Conservation (phyloP, 2,888 invertebrate species). For the Orchestes rusci region DNA sequence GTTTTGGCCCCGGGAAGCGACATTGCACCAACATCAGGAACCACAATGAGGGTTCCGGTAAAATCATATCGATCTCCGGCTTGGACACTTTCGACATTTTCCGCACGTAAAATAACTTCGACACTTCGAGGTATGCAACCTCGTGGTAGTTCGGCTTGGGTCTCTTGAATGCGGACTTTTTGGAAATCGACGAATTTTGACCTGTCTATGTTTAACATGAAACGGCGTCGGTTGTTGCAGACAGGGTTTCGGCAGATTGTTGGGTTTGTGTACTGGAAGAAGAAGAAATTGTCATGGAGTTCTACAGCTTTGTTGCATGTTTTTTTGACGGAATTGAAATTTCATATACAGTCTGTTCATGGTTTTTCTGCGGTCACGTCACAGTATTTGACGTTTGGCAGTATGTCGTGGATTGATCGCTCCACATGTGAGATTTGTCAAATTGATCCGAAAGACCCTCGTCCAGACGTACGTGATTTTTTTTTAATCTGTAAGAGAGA, state of each 20-base stretch:
- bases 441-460: no score
- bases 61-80: constrained; percentile 83
- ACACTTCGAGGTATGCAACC: constrained; percentile 95
- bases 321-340: no score
- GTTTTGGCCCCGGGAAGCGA: constrained; percentile 81
- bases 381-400: no score
- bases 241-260: constrained; percentile 95
- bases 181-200: constrained; percentile 97
- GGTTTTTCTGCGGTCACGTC: no score
- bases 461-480: no score
- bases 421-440: no score
- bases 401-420: no score
- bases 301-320: no score
- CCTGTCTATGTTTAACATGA: constrained; percentile 87
- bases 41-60: constrained; percentile 92
- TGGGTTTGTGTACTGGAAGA: constrained; percentile 78
- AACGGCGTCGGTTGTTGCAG: constrained; percentile 85
- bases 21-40: constrained; percentile 89
- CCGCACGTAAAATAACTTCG: constrained; percentile 90
- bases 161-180: constrained; percentile 93
- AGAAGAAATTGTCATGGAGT: no score
- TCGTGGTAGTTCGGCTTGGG: constrained; percentile 91
- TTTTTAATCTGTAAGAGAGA: no score
- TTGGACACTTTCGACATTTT: constrained; percentile 94
- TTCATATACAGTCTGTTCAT: no score